Conservation (phyloP, 2,113 vertebrate species). For the Emydura subglobosa region DNA sequence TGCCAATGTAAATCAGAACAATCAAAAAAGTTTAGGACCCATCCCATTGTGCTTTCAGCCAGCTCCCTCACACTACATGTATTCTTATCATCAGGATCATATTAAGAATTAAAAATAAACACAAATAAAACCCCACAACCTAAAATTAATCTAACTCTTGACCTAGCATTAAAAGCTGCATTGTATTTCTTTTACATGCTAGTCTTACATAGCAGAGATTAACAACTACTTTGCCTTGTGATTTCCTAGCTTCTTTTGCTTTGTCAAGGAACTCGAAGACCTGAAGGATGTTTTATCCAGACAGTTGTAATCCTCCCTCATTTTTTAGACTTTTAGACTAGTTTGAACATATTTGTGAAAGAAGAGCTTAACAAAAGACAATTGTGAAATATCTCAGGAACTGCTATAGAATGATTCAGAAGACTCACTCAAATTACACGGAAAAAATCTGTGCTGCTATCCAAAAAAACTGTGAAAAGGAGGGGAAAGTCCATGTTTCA, state of each 20-base stretch:
- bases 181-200: fast-evolving
- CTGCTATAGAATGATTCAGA: not conserved
- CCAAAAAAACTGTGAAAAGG: not conserved
- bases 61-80: not conserved
- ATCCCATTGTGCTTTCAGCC: not conserved
- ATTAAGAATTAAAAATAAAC: not conserved
- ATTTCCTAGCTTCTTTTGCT: not conserved
- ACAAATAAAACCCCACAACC: not conserved
- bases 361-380: not conserved
- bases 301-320: not conserved
- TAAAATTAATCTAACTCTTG: not conserved
- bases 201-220: not conserved
- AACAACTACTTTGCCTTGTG: not conserved
- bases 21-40: constrained; percentile 1
- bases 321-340: not conserved
- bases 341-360: not conserved
- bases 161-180: not conserved
- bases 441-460: not conserved
- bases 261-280: not conserved
- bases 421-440: not conserved
- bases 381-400: not conserved
- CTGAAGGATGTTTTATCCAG: not conserved
- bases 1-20: not conserved
- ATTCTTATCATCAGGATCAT: not conserved
- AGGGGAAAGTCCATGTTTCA: not conserved